Evolutionary conservation across 2,797 vertebrate genomes (phyloP), one percentile per base, ranked within the genome.

Genomic region (Xiphophorus birchmanni): DNA sequence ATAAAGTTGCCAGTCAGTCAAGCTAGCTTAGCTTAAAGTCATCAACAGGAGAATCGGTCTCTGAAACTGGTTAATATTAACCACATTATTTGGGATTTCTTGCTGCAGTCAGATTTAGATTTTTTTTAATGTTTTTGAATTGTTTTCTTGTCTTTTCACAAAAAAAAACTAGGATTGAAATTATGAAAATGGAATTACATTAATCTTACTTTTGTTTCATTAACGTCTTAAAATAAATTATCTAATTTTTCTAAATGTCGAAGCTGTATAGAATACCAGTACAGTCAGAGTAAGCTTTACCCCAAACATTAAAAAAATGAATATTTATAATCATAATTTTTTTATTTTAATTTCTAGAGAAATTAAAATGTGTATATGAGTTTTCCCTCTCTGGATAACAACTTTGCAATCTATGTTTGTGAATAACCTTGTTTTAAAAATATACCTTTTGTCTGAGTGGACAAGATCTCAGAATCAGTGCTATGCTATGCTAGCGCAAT

Each of bases 1-100:
- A 73, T 21, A 40, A 29, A 18, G 42, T 35, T 40, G 32, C 29
- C 78, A 32, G 42, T 47, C 0, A 3, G 9, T 74, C 54, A 54
- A 79, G 54, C 50, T 11, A 76, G 44, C 79, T 85, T 79, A 74
- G 75, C 48, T 56, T 74, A 17, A 73, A 81, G 76, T 32, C 26
- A n/a, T 26, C 54, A 76, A 73, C n/a, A 8, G 52, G 23, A 40
- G 23, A 37, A 37, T 47, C 50, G 47, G 63, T 15, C 11, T 40
- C 11, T n/a, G 17, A 60, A 29, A 42, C 45, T 58, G 11, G n/a
- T 15, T 21, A 8, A 52, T 21, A 11, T 67, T 21, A 9, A 32
- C 32, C 35, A 67, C 11, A 67, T 67, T 23, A 67, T 67, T 40
- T 40, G 32, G 32, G 35, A 35, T 17, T 63, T 17, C 60, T 63